phyloP scores from a whole-genome alignment of 2,113 vertebrate species.

The Bos javanicus region DNA sequence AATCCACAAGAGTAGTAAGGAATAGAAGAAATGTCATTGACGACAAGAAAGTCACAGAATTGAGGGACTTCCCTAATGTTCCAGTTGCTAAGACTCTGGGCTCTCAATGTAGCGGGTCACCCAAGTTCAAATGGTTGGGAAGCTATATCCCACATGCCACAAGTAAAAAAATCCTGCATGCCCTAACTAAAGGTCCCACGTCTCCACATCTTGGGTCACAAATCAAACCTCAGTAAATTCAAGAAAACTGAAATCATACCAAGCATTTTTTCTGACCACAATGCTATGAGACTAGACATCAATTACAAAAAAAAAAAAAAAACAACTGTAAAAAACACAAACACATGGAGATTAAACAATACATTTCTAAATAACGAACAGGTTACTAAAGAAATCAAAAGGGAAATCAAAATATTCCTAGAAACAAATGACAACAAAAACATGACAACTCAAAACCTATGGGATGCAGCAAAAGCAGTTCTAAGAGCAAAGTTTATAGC shows the following conservation, averaged over 20 bases:
- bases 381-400: not conserved
- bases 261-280: not conserved
- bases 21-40: not conserved
- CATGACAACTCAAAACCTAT: not conserved
- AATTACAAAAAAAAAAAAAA: not conserved
- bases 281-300: not conserved
- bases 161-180: not conserved
- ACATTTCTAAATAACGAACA: not conserved
- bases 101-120: not conserved
- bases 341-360: not conserved
- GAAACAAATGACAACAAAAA: not conserved
- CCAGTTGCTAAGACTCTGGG: not conserved
- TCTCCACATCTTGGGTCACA: not conserved
- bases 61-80: not conserved
- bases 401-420: not conserved
- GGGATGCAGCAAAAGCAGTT: not conserved
- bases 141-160: not conserved
- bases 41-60: not conserved
- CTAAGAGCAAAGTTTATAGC: not conserved
- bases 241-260: not conserved
- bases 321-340: not conserved
- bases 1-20: not conserved
- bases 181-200: not conserved
- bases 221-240: not conserved
- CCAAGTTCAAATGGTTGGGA: not conserved